Conservation (phyloP, 2,113 vertebrate species). For the Leucoraja erinaceus region DNA sequence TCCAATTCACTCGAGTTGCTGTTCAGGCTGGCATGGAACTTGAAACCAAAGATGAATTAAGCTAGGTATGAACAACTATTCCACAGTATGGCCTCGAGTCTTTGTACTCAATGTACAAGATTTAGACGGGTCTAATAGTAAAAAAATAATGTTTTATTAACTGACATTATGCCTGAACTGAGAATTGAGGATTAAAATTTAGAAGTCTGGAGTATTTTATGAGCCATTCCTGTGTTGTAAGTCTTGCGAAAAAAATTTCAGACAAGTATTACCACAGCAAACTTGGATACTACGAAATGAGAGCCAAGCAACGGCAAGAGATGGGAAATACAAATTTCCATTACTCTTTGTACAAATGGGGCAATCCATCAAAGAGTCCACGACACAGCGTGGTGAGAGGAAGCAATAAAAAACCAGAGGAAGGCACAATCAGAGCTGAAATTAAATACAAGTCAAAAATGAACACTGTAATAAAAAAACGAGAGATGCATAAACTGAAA, state of each 20-base stretch:
- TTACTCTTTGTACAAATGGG: conserved; percentile 14
- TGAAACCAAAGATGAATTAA: neutral
- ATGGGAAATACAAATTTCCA: conserved; percentile 13
- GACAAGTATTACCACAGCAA: neutral
- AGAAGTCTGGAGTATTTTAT: neutral
- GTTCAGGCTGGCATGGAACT: neutral
- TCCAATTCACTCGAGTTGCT: neutral
- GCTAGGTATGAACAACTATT: neutral
- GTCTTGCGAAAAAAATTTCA: neutral
- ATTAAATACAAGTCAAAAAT: neutral
- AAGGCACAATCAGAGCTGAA: neutral
- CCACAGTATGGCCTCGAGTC: neutral
- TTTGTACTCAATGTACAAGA: too few relatives aligned
- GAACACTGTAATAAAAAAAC: neutral
- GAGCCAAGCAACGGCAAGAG: neutral
- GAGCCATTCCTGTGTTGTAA: neutral
- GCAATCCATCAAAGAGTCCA: conserved; percentile 1
- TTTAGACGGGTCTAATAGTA: neutral
- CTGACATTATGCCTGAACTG: neutral
- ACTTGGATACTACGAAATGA: neutral
- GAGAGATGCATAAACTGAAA: neutral
- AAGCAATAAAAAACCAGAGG: neutral
- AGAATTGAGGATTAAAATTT: conserved; percentile 1
- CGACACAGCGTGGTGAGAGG: neutral
- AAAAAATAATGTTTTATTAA: neutral